Evolutionary conservation across 2,797 vertebrate species (phyloP), one percentile per base, ranked within the genome.

Genomic region (Alosa sapidissima): DNA sequence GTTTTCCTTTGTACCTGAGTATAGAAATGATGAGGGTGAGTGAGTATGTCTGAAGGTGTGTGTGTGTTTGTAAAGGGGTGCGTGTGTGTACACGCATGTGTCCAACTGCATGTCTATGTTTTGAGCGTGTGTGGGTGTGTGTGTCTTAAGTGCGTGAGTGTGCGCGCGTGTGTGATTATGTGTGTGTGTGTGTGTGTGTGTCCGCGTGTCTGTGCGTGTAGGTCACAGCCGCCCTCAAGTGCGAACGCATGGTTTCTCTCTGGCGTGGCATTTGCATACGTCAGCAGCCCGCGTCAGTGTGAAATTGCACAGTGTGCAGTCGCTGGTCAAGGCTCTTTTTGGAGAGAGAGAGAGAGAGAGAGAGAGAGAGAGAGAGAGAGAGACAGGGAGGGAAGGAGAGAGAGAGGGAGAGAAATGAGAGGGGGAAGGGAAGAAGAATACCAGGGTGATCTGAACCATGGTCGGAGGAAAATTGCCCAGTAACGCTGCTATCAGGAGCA

Each of bases 211-310:
- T 52, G 48, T n/a, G 82, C 75, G 83, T 83, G 85, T 58, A 82
- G 83, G 85, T 89, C 85, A 85, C 24, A 2, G 49, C 16, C 14
- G 82, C 51, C 52, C 75, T 86, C 58, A 58, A 85, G 83, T 62
- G 58, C 84, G 78, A 82, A 88, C 14, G 84, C 81, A 75, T 84
- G 84, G 54, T 81, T 87, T 81, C 41, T 83, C 62, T 58, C 68
- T 81, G 52, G 65, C 65, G 52, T 49, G 62, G 55, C 68, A 81
- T 81, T 87, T 83, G 81, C 88, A 58, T 82, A 85, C 36, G 83
- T 87, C 88, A 87, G 84, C 88, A 51, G 19, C 52, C 75, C 72
- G 72, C 72, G 72, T 78, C 72, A 78, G 72, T 78, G 72, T 75
- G 60, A 86, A 82, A 85, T 72, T 86, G 82, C 82, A 75, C 78